phyloP scores from a whole-genome alignment of 2,797 vertebrate genomes.

The Melanogrammus aeglefinus region DNA sequence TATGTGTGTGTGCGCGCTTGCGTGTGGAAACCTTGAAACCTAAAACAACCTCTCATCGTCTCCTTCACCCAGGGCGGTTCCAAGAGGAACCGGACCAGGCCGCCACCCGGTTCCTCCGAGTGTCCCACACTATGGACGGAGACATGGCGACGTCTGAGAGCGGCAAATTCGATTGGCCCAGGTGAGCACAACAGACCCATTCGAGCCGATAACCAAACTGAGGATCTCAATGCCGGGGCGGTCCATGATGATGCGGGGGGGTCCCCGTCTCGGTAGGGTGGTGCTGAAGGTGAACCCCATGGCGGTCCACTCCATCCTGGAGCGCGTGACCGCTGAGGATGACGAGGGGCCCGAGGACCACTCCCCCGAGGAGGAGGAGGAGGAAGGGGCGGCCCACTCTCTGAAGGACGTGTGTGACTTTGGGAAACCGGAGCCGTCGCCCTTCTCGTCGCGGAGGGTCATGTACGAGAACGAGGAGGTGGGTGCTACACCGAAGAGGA shows the following conservation, averaged over 20 bases:
- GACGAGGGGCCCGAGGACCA: constrained; percentile 83
- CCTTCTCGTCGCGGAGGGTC: constrained; percentile 95
- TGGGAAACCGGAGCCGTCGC: constrained; percentile 91
- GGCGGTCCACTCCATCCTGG: constrained; percentile 92
- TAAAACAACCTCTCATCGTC: not conserved
- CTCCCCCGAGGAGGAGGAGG: constrained; percentile 91
- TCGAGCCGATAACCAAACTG: not conserved
- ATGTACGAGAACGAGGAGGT: constrained; percentile 99
- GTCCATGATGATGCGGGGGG: not conserved
- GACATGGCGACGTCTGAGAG: constrained; percentile 87
- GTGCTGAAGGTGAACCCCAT: constrained; percentile 94
- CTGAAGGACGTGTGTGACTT: constrained; percentile 97
- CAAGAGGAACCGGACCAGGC: constrained; percentile 81
- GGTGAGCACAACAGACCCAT: constrained; percentile 63
- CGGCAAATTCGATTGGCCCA: constrained; percentile 93
- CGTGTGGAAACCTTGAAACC: not conserved
- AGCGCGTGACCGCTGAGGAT: constrained; percentile 88
- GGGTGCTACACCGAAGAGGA: constrained; percentile 6
- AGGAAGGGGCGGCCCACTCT: constrained; percentile 93
- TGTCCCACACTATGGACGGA: constrained; percentile 87
- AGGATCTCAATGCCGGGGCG: not conserved
- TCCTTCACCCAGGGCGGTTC: constrained; percentile 79
- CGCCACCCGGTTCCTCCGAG: constrained; percentile 81
- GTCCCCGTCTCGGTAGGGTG: constrained; percentile 68
- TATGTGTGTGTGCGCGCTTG: not conserved